Evolutionary conservation across 2,888 invertebrate species (phyloP), one percentile per base, ranked within the genome.

Genomic region (Caenorhabditis doughertyi): DNA sequence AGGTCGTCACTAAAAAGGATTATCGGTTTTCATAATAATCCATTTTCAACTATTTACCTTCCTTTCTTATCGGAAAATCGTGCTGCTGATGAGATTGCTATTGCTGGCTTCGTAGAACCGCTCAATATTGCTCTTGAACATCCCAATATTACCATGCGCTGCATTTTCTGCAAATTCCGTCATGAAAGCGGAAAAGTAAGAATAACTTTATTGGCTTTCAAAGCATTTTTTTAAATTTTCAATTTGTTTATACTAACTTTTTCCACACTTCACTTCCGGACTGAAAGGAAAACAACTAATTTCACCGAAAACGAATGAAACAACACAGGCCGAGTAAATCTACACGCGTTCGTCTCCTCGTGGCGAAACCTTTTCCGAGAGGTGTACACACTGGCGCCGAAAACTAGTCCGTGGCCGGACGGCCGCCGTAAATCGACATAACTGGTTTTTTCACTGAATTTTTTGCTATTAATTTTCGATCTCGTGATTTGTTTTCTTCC

Each of bases 21-120:
- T 35, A 35, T 35, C 9, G 5, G 35, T 35, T 35, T 5, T 7
- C 35, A 5, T 7, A 47, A 13, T 3, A 47, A 47, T 13, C 39
- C 39, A 39, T n/a, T n/a, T n/a, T n/a, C n/a, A 2, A 16, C n/a
- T 7, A 23, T 16, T 42, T 51, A 81, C 81, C 76, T 71, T 49
- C 76, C 70, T 49, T 80, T 80, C 39, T 76, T 76, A 32, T 76
- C 68, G 13, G 76, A 76, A 60, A 76, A 76, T 25, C 56, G 32
- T 25, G 67, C 74, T 35, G 74, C 58, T 7, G 74, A 58, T 13
- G 65, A 25, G 8, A 74, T n/a, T 7, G 67, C 11, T 51, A 51
- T 58, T 11, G 39, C 29, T 16, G 74, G 56, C 21, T 65, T 74
- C 5, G 74, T 65, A 35, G 64, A n/a, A n/a, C n/a, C 56, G 25